Conservation (phyloP, 2,888 invertebrate species). For the Parnassius mnemosyne region DNA sequence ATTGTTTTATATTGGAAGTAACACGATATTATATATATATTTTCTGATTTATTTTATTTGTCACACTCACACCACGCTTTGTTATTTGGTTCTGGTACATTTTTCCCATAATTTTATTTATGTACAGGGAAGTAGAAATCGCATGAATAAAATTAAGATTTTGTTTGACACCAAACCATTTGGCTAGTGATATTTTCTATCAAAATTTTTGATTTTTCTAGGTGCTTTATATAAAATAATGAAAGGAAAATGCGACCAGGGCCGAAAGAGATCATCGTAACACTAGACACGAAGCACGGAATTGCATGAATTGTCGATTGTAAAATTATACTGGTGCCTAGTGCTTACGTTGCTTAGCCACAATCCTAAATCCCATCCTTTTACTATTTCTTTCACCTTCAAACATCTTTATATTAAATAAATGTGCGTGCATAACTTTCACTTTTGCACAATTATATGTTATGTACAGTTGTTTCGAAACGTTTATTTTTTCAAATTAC, state of each 20-base stretch:
- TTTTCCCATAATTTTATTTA: slow-evolving; percentile 46
- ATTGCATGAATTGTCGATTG: slow-evolving; percentile 49
- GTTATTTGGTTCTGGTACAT: slow-evolving; percentile 75
- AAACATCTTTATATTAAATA: background rate
- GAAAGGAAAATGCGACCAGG: slow-evolving; percentile 72
- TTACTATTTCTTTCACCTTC: slow-evolving; percentile 12
- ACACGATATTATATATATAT: too few relatives aligned
- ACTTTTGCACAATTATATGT: slow-evolving; percentile 26
- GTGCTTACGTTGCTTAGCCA: slow-evolving; percentile 35
- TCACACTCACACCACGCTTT: slow-evolving; percentile 33
- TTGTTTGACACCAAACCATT: slow-evolving; percentile 17
- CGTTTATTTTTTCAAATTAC: background rate
- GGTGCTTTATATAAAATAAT: slow-evolving; percentile 46
- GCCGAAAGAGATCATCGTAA: slow-evolving; percentile 75
- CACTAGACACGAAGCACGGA: slow-evolving; percentile 60
- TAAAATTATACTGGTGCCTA: slow-evolving; percentile 32
- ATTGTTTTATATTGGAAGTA: too few relatives aligned
- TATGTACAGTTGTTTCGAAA: slow-evolving; percentile 21
- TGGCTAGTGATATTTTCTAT: slow-evolving; percentile 37
- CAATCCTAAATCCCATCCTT: slow-evolving; percentile 25
- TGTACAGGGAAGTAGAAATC: slow-evolving; percentile 35
- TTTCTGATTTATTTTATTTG: background rate
- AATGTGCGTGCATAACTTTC: background rate
- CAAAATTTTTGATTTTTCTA: slow-evolving; percentile 61
- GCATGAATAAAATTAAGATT: slow-evolving; percentile 35